Evolutionary conservation across 2,113 vertebrate genomes (phyloP).

Genomic region (Bubo blakistoni): DNA sequence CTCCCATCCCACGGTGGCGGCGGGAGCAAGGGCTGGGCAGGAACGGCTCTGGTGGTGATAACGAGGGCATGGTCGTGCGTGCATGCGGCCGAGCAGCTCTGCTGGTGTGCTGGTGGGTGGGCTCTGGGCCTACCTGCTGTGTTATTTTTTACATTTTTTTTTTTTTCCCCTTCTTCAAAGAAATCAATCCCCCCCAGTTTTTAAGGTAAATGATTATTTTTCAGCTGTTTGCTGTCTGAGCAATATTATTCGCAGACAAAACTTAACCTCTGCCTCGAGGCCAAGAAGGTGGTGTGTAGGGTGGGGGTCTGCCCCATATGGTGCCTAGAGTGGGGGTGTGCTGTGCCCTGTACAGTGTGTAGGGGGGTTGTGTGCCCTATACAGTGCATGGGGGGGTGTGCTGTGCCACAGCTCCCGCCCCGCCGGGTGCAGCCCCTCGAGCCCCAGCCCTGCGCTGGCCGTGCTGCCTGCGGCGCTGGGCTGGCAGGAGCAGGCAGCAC

Average conservation of each 20-base stretch:
- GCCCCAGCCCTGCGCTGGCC: neutral
- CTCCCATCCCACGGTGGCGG: neutral
- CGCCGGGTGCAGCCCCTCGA: neutral
- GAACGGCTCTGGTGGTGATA: neutral
- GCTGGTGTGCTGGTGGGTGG: neutral
- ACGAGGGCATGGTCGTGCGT: fast-evolving
- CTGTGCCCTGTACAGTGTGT: fast-evolving
- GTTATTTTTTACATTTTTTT: neutral
- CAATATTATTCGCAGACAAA: neutral
- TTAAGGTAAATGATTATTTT: neutral
- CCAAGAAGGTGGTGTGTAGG: fast-evolving
- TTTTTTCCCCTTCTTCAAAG: neutral
- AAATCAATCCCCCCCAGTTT: neutral
- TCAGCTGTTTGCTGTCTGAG: neutral
- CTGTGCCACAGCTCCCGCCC: too few species aligned
- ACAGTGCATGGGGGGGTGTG: neutral
- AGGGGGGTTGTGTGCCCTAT: neutral
- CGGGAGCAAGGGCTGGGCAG: neutral
- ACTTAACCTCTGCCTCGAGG: neutral
- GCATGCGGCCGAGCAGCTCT: neutral
- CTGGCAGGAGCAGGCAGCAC: neutral
- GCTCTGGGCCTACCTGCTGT: neutral
- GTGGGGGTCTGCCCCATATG: too few species aligned
- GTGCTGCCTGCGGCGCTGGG: neutral
- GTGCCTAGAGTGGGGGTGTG: neutral